These are phyloP conservation scores for Euglossa dilemma DNA, from an alignment of 1,140 invertebrate genomes.

Conservation along the genomic window DNA sequence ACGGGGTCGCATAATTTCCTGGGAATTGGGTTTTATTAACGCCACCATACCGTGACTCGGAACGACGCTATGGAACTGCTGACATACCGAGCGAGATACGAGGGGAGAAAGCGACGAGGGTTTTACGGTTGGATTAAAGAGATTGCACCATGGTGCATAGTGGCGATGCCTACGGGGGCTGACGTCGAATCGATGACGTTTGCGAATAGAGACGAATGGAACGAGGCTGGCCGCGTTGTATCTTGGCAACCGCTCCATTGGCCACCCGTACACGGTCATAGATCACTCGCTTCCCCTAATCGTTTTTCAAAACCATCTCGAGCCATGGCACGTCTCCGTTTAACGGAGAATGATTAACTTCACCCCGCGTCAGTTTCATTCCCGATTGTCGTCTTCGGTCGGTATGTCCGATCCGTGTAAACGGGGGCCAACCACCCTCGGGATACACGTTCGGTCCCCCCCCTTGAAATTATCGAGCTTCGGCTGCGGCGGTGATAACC, in stretches of 20 bases:
- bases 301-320: not conserved
- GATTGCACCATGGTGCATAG: conserved; percentile 41
- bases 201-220: conserved; percentile 58
- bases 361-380: too few relatives aligned
- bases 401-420: too few relatives aligned
- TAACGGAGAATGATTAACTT: not conserved
- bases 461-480: not conserved
- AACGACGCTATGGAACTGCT: not conserved
- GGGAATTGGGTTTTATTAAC: conserved; percentile 28
- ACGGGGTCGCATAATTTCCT: not conserved
- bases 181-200: conserved; percentile 46
- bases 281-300: conserved; percentile 40
- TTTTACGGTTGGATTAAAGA: conserved; percentile 61
- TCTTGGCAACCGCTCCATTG: conserved; percentile 42
- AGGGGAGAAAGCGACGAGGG: conserved; percentile 16
- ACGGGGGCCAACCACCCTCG: too few relatives aligned
- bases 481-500: not conserved
- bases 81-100: conserved; percentile 1
- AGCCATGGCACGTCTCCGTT: not conserved
- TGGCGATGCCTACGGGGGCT: not conserved
- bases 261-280: conserved; percentile 35
- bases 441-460: too few relatives aligned
- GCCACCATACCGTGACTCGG: not conserved
- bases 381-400: too few relatives aligned
- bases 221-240: conserved; percentile 42